Evolutionary conservation across 2,113 vertebrate genomes (phyloP).

Genomic region (Nothocercus julius): DNA sequence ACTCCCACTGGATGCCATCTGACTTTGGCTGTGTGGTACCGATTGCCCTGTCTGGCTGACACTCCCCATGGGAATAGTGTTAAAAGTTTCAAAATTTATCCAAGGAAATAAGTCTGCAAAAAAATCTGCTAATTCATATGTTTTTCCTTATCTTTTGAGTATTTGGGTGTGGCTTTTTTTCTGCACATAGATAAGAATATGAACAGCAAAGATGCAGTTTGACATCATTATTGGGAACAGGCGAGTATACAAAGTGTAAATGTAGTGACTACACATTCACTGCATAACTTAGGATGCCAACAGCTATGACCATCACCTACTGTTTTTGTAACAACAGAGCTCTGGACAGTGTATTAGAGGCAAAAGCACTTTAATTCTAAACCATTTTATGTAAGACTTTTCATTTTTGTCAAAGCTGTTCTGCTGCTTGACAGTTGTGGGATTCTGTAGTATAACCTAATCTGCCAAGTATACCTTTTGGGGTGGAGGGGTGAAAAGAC

Average conservation of each 20-base stretch:
- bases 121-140: not conserved
- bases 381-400: accelerated
- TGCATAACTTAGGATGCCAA: too few relatives aligned
- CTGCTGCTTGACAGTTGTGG: not conserved
- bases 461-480: not conserved
- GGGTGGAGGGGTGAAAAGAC: not conserved
- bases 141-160: not conserved
- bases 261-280: not conserved
- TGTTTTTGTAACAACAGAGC: not conserved
- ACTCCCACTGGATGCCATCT: too few relatives aligned
- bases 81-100: not conserved
- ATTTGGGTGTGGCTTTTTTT: not conserved
- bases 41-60: too few relatives aligned
- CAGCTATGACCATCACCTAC: too few relatives aligned
- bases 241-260: not conserved
- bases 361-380: not conserved
- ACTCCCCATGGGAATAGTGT: not conserved
- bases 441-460: not conserved
- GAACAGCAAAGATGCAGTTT: not conserved
- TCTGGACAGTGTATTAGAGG: not conserved
- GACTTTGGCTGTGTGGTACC: too few relatives aligned
- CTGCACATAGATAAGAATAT: not conserved
- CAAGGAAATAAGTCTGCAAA: not conserved
- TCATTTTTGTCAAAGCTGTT: not conserved
- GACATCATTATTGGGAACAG: not conserved